phyloP scores from a whole-genome alignment of 2,113 vertebrate genomes.

The Chloroceryle aenea region DNA sequence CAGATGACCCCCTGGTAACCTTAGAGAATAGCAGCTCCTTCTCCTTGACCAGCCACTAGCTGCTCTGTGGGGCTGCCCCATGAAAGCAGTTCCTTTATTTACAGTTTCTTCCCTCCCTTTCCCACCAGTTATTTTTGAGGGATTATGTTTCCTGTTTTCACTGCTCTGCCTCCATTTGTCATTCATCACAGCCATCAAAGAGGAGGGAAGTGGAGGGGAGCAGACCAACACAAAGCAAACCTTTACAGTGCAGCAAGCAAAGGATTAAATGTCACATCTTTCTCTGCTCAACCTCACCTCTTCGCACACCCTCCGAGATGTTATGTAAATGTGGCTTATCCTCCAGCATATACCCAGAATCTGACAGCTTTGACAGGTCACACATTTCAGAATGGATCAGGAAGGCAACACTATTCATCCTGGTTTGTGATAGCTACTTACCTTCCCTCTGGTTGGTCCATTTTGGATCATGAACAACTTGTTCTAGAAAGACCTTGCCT shows the following conservation, averaged over 20 bases:
- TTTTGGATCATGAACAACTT: not conserved
- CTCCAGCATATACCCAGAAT: not conserved
- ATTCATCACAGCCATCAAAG: constrained; percentile 43
- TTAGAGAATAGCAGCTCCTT: not conserved
- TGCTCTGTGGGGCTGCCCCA: not conserved
- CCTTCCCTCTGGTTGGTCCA: not conserved
- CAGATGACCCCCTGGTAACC: not conserved
- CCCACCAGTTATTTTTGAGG: constrained; percentile 35
- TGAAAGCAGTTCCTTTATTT: not conserved
- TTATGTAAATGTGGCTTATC: not conserved
- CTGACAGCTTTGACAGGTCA: not conserved
- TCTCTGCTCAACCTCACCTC: not conserved
- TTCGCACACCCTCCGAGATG: not conserved
- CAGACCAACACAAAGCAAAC: constrained; percentile 19
- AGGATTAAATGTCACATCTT: not conserved
- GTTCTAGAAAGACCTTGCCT: not conserved
- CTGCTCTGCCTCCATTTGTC: constrained; percentile 45
- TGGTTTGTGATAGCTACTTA: not conserved
- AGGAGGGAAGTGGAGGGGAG: not conserved
- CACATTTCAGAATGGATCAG: not conserved
- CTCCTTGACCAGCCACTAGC: not conserved
- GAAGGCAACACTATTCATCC: not conserved
- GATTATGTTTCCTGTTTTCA: constrained; percentile 63
- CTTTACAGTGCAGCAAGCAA: not conserved
- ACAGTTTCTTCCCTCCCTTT: constrained; percentile 25